Base-by-base conservation (phyloP, 2,797 vertebrate genomes). In the Sebastes flavidus region DNA sequence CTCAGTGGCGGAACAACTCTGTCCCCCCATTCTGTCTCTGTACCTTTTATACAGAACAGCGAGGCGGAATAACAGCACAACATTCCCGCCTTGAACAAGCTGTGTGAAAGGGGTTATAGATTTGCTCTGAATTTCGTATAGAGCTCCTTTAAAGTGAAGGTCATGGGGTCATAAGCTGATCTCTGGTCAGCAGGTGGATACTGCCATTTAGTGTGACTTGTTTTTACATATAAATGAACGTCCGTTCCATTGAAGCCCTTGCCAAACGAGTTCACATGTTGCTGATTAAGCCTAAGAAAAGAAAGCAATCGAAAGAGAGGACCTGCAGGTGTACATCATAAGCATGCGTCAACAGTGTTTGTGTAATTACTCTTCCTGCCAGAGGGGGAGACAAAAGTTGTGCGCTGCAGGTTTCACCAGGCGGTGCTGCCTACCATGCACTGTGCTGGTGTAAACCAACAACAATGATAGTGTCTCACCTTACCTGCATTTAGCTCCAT, bases 401-500 rank as follows among this genome's bases (percentile, higher is more conserved):
- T n/a, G n/a, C n/a, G n/a, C n/a, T n/a, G n/a, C n/a, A 36, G 34
- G 34, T 36, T 36, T 36, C 2, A 36, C 4, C 34, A 36, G 34
- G 34, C 2, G 11, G 11, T 36, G n/a, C n/a, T n/a, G n/a, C n/a
- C n/a, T n/a, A n/a, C n/a, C n/a, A n/a, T n/a, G n/a, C n/a, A n/a
- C n/a, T 30, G 24, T 24, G 54, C 32, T 49, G 54, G 46, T 70
- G 75, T 81, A 87, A 89, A 84, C 71, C 82, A 83, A 89, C 70
- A 73, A 74, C 62, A 72, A 65, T n/a, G 78, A 87, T 77, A 14
- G 59, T 22, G 5, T 87, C 86, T 91, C 91, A 90, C 76, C 80
- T 89, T 80, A 84, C 87, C 83, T 82, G 59, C 76, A 75, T 86
- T 89, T 67, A 78, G 88, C 79, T 89, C 88, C 78, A 89, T 88